phyloP scores from a whole-genome alignment of 2,113 vertebrate genomes.

The Solenodon paradoxus region DNA sequence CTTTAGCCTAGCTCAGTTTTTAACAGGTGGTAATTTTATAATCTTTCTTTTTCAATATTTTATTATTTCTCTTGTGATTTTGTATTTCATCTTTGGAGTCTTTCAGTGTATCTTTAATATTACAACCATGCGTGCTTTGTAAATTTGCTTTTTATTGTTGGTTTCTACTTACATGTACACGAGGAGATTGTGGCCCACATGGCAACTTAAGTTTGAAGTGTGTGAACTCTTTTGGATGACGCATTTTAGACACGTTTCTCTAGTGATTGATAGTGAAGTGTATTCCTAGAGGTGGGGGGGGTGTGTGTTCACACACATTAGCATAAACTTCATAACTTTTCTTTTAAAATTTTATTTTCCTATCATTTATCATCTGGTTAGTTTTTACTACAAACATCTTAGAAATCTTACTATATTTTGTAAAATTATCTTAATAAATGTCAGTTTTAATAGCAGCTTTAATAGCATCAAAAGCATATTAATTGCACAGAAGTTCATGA shows the following conservation, averaged over 20 bases:
- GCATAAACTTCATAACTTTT: not conserved
- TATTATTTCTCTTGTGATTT: not conserved
- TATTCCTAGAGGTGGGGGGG: not conserved
- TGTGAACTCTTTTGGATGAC: not conserved
- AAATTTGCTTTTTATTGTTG: not conserved
- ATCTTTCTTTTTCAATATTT: slow-evolving; percentile 17
- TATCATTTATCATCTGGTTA: not conserved
- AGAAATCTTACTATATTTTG: not conserved
- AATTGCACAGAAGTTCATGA: not conserved
- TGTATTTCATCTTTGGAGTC: not conserved
- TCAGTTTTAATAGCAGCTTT: not conserved
- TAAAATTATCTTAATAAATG: not conserved
- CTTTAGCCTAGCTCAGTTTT: not conserved
- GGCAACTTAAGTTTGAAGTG: not conserved
- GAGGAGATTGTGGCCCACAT: not conserved
- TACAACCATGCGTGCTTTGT: not conserved
- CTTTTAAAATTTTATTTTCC: not conserved
- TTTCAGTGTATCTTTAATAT: slow-evolving; percentile 15
- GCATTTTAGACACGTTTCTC: not conserved
- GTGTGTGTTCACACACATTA: not conserved
- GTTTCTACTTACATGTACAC: not conserved
- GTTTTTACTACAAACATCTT: not conserved
- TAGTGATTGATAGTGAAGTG: not conserved
- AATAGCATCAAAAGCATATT: not conserved
- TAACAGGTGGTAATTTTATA: slow-evolving; percentile 15